Percentiles rank a stretch among this genome's conserved stretches.
phyloP scores from a whole-genome alignment of 2,113 vertebrate species.

The Atractosteus spatula region DNA sequence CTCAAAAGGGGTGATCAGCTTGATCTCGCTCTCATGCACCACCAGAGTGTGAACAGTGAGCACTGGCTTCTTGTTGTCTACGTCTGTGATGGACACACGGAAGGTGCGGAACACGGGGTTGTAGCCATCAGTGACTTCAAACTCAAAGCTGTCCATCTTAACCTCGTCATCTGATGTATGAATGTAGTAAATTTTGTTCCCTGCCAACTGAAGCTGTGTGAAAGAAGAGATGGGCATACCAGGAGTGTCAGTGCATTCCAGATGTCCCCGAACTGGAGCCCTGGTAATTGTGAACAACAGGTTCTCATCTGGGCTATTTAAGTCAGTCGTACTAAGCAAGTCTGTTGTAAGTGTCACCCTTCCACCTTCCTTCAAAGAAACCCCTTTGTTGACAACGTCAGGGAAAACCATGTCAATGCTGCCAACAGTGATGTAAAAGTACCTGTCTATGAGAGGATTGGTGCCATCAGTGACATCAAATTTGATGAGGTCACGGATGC shows the following conservation, averaged over 20 bases:
- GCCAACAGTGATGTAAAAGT: constrained; percentile 88
- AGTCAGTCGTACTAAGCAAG: constrained; percentile 89
- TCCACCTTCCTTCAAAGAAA: constrained; percentile 90
- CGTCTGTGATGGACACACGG: constrained; percentile 86
- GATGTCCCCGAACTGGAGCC: constrained; percentile 81
- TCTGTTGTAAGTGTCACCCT: constrained; percentile 90
- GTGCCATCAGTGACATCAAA: constrained; percentile 94
- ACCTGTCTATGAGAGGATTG: constrained; percentile 90
- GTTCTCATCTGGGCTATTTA: constrained; percentile 92
- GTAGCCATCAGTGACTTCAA: constrained; percentile 90
- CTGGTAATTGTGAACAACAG: constrained; percentile 90
- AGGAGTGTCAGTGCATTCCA: constrained; percentile 86
- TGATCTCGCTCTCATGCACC: constrained; percentile 80
- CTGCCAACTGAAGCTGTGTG: constrained; percentile 88
- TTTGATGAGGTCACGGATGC: constrained; percentile 88
- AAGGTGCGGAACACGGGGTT: constrained; percentile 95
- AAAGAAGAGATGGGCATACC: constrained; percentile 84
- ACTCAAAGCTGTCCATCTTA: constrained; percentile 96
- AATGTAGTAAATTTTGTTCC: constrained; percentile 91
- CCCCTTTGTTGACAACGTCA: constrained; percentile 88
- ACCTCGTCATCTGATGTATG: constrained; percentile 91
- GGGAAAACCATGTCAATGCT: constrained; percentile 89
- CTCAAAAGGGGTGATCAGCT: constrained; percentile 93
- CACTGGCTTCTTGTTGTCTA: constrained; percentile 94
- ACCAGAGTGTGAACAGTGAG: constrained; percentile 79